A percentile compares a stretch with the other conserved stretches of the same genome.
Conservation (phyloP, 2,888 invertebrate genomes). For the Prosopocoilus inquinatus region DNA sequence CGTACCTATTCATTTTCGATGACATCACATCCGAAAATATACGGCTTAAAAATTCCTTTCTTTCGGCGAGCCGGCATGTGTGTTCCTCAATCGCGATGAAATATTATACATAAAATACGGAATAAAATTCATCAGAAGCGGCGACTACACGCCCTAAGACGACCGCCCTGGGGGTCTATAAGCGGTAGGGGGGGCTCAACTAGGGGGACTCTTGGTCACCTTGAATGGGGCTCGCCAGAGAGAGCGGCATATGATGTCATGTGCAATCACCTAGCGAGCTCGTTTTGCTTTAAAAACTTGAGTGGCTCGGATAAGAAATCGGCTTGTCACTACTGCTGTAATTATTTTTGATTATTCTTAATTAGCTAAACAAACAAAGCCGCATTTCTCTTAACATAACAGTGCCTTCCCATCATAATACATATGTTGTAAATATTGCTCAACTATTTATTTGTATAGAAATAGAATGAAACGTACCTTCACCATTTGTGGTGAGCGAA, state of each 20-base stretch:
- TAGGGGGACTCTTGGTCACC: slow-evolving; percentile 30
- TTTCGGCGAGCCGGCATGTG: not conserved
- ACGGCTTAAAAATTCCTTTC: not conserved
- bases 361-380: too few relatives aligned
- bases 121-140: slow-evolving; percentile 4
- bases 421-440: too few relatives aligned
- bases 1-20: too few relatives aligned
- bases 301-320: too few relatives aligned
- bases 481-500: slow-evolving; percentile 80
- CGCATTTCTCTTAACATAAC: too few relatives aligned
- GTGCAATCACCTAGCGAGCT: slow-evolving; percentile 13
- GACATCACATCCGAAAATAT: too few relatives aligned
- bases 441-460: too few relatives aligned
- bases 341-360: too few relatives aligned
- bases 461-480: slow-evolving; percentile 60
- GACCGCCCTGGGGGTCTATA: slow-evolving; percentile 17
- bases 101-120: not conserved
- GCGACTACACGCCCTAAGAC: slow-evolving; percentile 17
- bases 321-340: too few relatives aligned
- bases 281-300: not conserved
- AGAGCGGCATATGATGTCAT: slow-evolving; percentile 33
- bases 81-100: not conserved
- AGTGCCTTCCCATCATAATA: too few relatives aligned
- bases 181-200: slow-evolving; percentile 12
- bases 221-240: slow-evolving; percentile 32